phyloP scores from a whole-genome alignment of 2,888 invertebrate genomes.

The Leucoptera coffeella region DNA sequence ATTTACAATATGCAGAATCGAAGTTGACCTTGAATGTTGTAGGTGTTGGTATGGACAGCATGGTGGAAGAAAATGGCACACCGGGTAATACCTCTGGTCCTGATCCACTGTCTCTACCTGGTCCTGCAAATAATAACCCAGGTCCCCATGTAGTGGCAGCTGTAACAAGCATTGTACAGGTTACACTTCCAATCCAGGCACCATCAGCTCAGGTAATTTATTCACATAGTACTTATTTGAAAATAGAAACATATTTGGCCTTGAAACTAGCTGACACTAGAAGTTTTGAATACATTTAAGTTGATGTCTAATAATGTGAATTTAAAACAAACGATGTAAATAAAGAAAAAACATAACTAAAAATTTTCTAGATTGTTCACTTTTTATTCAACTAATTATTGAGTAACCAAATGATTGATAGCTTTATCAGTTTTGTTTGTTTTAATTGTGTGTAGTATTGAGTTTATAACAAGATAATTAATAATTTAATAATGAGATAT shows the following conservation, averaged over 20 bases:
- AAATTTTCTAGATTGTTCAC: too few relatives aligned
- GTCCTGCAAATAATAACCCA: conserved; percentile 20
- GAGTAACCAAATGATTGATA: too few relatives aligned
- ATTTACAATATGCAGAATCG: conserved; percentile 19
- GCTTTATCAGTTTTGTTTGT: too few relatives aligned
- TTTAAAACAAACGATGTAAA: too few relatives aligned
- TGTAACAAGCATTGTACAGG: conserved; percentile 80
- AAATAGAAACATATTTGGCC: too few relatives aligned
- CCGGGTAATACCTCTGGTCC: conserved; percentile 28
- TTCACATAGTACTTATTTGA: too few relatives aligned
- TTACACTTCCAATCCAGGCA: conserved; percentile 64
- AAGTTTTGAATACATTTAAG: too few relatives aligned
- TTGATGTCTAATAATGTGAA: too few relatives aligned
- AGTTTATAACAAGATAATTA: conserved; percentile 1
- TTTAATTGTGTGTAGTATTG: too few relatives aligned
- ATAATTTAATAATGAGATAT: too few relatives aligned
- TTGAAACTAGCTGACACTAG: conserved; percentile 2
- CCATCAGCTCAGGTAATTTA: conserved; percentile 58
- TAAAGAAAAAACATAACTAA: too few relatives aligned
- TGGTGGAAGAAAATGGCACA: conserved; percentile 85
- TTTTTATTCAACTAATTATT: too few relatives aligned
- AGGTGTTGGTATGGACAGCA: conserved; percentile 82
- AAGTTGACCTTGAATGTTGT: conserved; percentile 53
- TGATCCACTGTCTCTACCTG: conserved; percentile 25
- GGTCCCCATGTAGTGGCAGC: conserved; percentile 42